Evolutionary conservation across 2,888 invertebrate genomes (phyloP), one percentile per base, ranked within the genome.

Genomic region (Cyrtodaria siliqua): DNA sequence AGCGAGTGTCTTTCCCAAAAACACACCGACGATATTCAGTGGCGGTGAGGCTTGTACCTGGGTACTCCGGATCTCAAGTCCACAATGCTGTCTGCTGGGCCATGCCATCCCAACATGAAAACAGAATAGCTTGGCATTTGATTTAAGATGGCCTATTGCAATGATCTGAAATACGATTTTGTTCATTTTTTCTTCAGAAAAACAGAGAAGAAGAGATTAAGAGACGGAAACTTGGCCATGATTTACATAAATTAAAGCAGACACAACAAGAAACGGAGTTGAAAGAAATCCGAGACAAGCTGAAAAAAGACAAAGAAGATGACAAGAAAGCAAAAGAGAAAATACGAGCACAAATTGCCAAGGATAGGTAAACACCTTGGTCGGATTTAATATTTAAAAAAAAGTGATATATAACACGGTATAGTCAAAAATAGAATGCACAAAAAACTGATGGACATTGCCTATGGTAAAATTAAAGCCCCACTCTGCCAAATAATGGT

Each of bases 271-370:
- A 97, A 2, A 95, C 95, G 83, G 96, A 97, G 89, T 88, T 96
- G 66, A 95, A 96, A 89, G 95, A 96, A 89, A 91, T 96, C 84
- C 94, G 95, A 91, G 96, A 96, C 77, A 96, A 96, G 75, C 94
- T 96, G 52, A 95, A 95, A 86, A 95, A 95, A 68, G 97, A 97
- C 86, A 96, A 96, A 88, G 94, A 95, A 82, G 96, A 96, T 82
- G 96, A 96, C 85, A 94, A 95, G 81, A 94, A 95, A 12, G 96
- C 96, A 0, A 94, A 96, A 12, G 96, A 97, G 82, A 95, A 96
- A 61, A 96, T 98, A 20, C 93, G 96, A 72, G 96, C 96, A 64
- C 97, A 97, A 92, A 97, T 98, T 75, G 97, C 96, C 0, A 96
- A 96, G 90, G 98, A 98, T 93, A 95, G 96, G 88, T 92, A 68